Percentiles rank a stretch among this genome's conserved stretches.
phyloP scores from a whole-genome alignment of 1,140 invertebrate species.

The Bombus polaris region DNA sequence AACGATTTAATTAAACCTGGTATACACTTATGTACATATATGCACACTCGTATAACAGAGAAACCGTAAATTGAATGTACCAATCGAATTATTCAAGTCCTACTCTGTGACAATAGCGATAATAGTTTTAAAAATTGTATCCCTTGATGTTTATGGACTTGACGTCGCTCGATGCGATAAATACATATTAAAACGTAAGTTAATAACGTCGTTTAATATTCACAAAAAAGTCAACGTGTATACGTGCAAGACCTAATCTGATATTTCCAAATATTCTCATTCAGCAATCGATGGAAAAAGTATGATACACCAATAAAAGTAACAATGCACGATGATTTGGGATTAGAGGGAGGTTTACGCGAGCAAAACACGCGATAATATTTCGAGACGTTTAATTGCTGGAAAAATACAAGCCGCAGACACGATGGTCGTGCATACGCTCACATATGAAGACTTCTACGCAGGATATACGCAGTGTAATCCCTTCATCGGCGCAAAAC shows the following conservation, averaged over 20 bases:
- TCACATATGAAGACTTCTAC: conserved; percentile 41
- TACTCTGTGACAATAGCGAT: background rate
- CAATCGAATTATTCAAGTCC: background rate
- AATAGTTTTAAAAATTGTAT: background rate
- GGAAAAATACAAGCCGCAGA: conserved; percentile 17
- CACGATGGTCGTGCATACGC: conserved; percentile 14
- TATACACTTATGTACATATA: background rate
- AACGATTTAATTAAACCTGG: conserved; percentile 9
- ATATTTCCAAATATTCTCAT: background rate
- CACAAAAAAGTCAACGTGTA: background rate
- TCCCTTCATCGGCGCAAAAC: conserved; percentile 70
- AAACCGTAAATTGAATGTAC: background rate
- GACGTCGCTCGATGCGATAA: background rate
- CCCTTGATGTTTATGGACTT: background rate
- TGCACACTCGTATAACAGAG: background rate
- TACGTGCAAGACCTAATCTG: background rate
- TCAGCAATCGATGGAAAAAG: background rate
- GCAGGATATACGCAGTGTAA: conserved; percentile 65
- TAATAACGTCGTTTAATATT: no score
- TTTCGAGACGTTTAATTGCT: conserved; percentile 31
- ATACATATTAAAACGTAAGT: no score
- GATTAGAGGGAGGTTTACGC: background rate
- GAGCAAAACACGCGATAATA: conserved; percentile 1
- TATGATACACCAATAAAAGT: background rate
- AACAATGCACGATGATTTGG: no score